Percentiles rank a stretch among this genome's conserved stretches.
Conservation (phyloP, 2,113 vertebrate species). For the Mesoclemmys tuberculata region DNA sequence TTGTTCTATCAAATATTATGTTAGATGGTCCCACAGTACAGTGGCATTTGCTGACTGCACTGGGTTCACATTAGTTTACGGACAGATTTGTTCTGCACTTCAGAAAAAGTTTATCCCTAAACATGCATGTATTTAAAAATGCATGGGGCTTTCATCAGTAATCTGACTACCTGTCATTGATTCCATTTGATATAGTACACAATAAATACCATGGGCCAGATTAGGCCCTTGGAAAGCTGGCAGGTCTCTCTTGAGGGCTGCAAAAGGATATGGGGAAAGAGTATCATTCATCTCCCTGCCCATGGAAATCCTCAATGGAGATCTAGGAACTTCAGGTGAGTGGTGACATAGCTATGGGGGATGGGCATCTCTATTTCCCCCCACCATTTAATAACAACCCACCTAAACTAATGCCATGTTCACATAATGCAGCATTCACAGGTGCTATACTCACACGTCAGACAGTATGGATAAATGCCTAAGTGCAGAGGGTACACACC, state of each 20-base stretch:
- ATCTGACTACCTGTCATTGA: neutral
- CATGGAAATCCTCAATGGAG: neutral
- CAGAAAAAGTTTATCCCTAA: neutral
- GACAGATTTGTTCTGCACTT: neutral
- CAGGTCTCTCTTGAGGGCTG: neutral
- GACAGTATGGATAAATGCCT: neutral
- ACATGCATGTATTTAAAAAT: neutral
- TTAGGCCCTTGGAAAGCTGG: neutral
- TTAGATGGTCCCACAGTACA: neutral
- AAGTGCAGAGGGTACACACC: neutral
- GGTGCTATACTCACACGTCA: neutral
- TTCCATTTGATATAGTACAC: neutral
- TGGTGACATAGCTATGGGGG: neutral
- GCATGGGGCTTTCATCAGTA: neutral
- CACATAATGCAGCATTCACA: neutral
- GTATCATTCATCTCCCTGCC: neutral
- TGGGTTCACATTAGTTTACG: neutral
- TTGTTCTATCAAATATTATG: neutral
- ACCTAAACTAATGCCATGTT: neutral
- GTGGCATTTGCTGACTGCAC: neutral
- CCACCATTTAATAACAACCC: neutral
- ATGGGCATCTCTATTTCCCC: neutral
- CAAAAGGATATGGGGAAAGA: neutral
- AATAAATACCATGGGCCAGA: neutral
- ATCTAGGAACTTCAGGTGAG: neutral